A percentile compares a stretch with the other conserved stretches of the same genome.
Evolutionary conservation across 2,888 invertebrate species (phyloP).

Genomic region (Cyclophora albipunctata): DNA sequence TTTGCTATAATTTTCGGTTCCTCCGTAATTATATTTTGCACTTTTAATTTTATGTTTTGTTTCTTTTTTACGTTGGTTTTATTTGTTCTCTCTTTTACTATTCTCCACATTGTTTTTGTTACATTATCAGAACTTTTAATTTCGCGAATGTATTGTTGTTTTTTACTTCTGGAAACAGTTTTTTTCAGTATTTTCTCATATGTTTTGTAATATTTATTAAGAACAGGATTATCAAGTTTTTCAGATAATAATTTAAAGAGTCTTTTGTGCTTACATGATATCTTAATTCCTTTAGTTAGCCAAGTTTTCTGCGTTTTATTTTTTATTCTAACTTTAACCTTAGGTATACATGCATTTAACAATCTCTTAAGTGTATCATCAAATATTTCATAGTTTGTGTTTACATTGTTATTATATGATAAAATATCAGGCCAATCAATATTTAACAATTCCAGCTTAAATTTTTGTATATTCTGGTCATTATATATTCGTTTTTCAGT

Average conservation of each 20-base stretch:
- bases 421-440: not conserved
- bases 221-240: not conserved
- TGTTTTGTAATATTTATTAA: not conserved
- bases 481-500: not conserved
- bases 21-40: not conserved
- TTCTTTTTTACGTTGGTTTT: not conserved
- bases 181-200: constrained; percentile 1
- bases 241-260: not conserved
- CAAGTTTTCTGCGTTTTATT: not conserved
- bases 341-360: not conserved
- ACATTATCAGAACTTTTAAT: not conserved
- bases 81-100: constrained; percentile 1
- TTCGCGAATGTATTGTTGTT: not conserved
- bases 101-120: constrained; percentile 1
- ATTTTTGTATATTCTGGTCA: not conserved
- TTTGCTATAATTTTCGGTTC: not conserved
- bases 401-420: not conserved
- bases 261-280: constrained; percentile 1
- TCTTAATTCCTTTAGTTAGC: not conserved
- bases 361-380: not conserved
- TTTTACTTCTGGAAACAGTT: not conserved
- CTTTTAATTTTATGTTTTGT: not conserved
- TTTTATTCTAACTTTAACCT: not conserved
- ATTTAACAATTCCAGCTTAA: not conserved
- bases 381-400: not conserved